Base-by-base conservation (phyloP, 2,888 invertebrate species). In the Pollenia amentaria region DNA sequence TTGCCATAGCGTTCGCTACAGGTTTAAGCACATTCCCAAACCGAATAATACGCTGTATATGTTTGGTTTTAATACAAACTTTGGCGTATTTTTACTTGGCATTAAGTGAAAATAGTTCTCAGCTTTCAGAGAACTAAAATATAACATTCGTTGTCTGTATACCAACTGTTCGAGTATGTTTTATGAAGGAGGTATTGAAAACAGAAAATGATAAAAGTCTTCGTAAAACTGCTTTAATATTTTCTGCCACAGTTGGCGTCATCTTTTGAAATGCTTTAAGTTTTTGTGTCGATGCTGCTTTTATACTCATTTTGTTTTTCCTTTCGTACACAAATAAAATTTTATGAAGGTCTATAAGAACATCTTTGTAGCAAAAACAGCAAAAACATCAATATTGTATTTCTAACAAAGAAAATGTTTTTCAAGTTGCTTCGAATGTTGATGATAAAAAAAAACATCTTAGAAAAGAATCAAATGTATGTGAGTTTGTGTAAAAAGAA, bases 301-400 rank as follows among this genome's bases (percentile, higher is more conserved):
- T 53, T 14, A 60, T 46, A 67, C 65, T 77, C 60, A 78, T 75
- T 77, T 78, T 67, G 46, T 79, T 79, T 84, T 69, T 38, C 21
- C 69, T 75, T 60, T 84, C 60, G 65, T 79, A 75, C 51, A 77
- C 81, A 82, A 85, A 82, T 85, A 85, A 82, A 85, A 82, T 85
- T 82, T 85, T 82, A 85, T 85, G 81, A 42, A 72, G 65, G 64
- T 85, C 85, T 81, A 81, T 72, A 77, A 77, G 57, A 77, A 69
- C 46, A 75, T 75, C 75, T 67, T 75, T 40, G 81, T 46, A 57
- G 11, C 67, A 65, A 46, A 38, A 72, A 64, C 44, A 64, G 38
- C 51, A 75, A 75, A 65, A 8, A 60, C 69, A 53, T 42, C 44
- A 69, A 82, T 69, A 75, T 82, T 69, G 44, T 62, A 64, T 80